Evolutionary conservation across 2,888 invertebrate species (phyloP).

Genomic region (Imbricaverruca yamaguchii): DNA sequence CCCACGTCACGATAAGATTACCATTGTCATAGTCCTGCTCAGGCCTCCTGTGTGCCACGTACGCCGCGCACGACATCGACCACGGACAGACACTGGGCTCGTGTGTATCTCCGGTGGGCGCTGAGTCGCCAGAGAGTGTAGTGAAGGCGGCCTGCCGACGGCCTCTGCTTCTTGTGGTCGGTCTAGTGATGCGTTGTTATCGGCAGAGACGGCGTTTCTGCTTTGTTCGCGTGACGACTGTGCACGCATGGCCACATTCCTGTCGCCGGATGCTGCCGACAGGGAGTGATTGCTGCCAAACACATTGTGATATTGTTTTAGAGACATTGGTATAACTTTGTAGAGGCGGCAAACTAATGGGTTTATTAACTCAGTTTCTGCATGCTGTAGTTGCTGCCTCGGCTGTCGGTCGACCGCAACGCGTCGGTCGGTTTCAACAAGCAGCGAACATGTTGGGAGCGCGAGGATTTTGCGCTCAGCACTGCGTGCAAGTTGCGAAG

Average conservation of each 20-base stretch:
- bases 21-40: no score
- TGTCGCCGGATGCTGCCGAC: not conserved
- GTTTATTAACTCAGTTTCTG: not conserved
- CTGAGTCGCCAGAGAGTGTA: no score
- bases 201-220: not conserved
- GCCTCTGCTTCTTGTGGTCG: not conserved
- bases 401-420: no score
- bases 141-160: not conserved
- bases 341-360: not conserved
- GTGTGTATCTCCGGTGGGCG: no score
- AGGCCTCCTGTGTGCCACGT: no score
- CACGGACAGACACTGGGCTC: no score
- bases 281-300: conserved; percentile 6
- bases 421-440: no score
- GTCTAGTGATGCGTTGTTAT: no score
- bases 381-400: not conserved
- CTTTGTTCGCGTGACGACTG: not conserved
- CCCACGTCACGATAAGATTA: no score
- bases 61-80: no score
- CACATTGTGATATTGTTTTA: conserved; percentile 16
- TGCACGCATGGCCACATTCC: not conserved
- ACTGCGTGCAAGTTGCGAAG: not conserved
- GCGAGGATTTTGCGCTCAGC: not conserved
- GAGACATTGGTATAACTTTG: not conserved
- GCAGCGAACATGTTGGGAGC: no score